Base-by-base conservation (phyloP, 1,140 invertebrate genomes). In the Leucophenga varia region DNA sequence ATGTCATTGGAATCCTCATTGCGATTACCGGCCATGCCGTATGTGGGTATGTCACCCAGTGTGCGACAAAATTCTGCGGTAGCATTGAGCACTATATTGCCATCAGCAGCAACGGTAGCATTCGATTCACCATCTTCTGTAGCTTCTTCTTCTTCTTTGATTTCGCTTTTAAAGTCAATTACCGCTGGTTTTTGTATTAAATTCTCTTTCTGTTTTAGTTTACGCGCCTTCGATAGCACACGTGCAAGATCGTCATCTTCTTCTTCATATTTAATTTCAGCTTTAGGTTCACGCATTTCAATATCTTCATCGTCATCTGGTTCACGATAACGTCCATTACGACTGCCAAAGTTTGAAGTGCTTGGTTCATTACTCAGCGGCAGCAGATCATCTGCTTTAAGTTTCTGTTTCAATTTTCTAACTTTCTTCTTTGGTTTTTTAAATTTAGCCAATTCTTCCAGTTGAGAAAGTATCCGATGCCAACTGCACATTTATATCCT, bases 31-130 rank as follows among this genome's bases (percentile, higher is more conserved):
- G 91, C 84, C 67, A 89, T 83, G 12, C 92, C 90, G 76, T 93
- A 93, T 1, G 91, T 96, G 28, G 94, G 93, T 64, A 97, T 95
- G 74, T 97, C 94, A 17, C 95, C 93, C 2, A 98, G 79, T 30
- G 93, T 95, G 55, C 95, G 83, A 75, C 95, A 98, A 80, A 98
- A 98, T 79, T 98, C 96, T 1, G 94, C 93, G 0, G 94, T 97
- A 10, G 93, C 86, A 79, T 98, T 95, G 21, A 98, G 76, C 21
- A 91, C 83, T 56, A 98, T 95, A 50, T 81, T 80, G 2, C 80
- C 79, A 42, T 70, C 59, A 13, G 38, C 53, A 3, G 30, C 18
- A 3, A 50, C 43, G 6, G 44, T 41, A 1, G 42, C 55, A 14
- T 21, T 55, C 3, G 40, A 13, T 25, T 64, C 39, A 7, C 78